Evolutionary conservation across 2,113 vertebrate genomes (phyloP).

Genomic region (Bothrops jararaca): DNA sequence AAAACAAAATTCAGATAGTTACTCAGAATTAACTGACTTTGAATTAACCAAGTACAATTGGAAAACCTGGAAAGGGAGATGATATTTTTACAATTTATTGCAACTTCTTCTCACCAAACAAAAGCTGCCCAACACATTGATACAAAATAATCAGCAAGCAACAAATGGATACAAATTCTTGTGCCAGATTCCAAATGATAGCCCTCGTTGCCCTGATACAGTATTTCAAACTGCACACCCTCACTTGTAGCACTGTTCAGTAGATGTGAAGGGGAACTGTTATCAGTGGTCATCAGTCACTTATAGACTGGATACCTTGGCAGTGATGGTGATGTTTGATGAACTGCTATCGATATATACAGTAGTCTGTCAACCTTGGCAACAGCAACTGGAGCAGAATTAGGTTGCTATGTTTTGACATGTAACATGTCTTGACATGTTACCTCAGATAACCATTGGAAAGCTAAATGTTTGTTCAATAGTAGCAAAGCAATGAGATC

Average conservation of each 20-base stretch:
- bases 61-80: neutral
- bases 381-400: neutral
- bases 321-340: neutral
- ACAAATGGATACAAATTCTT: neutral
- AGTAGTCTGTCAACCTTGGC: neutral
- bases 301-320: neutral
- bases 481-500: neutral
- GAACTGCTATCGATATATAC: neutral
- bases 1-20: neutral
- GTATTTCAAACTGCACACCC: neutral
- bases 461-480: neutral
- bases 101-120: neutral
- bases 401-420: neutral
- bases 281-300: neutral
- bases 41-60: too few species aligned
- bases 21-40: too few species aligned
- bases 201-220: neutral
- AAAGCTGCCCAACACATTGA: neutral
- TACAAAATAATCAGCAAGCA: neutral
- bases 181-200: neutral
- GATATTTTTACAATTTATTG: neutral
- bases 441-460: neutral
- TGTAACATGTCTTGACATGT: neutral
- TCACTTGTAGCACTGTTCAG: neutral
- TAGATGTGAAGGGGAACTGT: neutral